Evolutionary conservation across 2,888 invertebrate genomes (phyloP), one percentile per base, ranked within the genome.

Genomic region (Ferdinandea cuprea): DNA sequence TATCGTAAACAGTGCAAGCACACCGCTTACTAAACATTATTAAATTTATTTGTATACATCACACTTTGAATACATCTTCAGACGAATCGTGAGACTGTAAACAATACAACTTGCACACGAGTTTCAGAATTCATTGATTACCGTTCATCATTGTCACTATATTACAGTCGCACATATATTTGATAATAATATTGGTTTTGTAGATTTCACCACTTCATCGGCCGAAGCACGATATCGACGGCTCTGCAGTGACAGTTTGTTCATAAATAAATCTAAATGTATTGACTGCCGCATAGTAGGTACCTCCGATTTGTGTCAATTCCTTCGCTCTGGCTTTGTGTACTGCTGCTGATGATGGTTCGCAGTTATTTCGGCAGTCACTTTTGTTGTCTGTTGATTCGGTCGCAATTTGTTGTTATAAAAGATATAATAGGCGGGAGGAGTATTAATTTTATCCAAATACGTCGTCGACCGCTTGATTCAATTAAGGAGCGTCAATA

Each of bases 241-340:
- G 40, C 17, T 59, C 54, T 58, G 61, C 44, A 44, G 44, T 65
- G 68, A 13, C 63, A 19, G 50, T 69, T 69, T 58, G 76, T 81
- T 81, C 48, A 81, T 76, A 81, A 81, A 81, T 81, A 71, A 81
- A 76, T 76, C 58, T 56, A 76, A 81, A 63, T 58, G 58, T 76
- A 63, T 76, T 76, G 81, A 35, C 63, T 76, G 76, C 48, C 80
- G 76, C 56, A 8, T 5, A 2, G 5, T 5, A 15, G 7, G 37
- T 69, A 37, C 63, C 50, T 50, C 44, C 52, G 48, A 76, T 76
- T 65, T 58, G 65, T 58, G 69, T 58, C 63, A 58, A 61, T 68
- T 61, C 32, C 40, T 15, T 35, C 19, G 61, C 25, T 35, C 6
- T 11, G 42, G 61, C 54, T n/a, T 17, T 9, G 46, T 68, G 40